Base-by-base conservation (phyloP, 2,888 invertebrate species). In the Folsomia candida region DNA sequence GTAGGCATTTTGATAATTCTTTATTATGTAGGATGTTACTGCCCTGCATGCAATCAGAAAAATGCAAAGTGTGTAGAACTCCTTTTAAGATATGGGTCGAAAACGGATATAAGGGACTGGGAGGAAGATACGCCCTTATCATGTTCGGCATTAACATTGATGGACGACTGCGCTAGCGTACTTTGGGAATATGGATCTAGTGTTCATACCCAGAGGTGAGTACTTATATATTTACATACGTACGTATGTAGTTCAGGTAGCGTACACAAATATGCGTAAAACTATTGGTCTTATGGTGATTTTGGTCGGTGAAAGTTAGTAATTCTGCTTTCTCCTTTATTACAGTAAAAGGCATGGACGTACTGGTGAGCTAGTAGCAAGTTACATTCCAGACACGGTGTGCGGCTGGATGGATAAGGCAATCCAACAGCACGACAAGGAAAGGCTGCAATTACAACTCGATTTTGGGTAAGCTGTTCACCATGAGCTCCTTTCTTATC, bases 61-160 rank as follows among this genome's bases (percentile, higher is more conserved):
- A 62, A 62, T 62, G 28, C 37, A n/a, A 62, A 62, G 20, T 62
- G 62, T 37, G 37, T 37, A n/a, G 37, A 27, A 29, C 37, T 62
- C 3, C 62, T 62, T 29, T n/a, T 62, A 6, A 6, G 20, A 29
- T 18, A 20, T 2, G 62, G 62, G 22, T 28, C 29, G 3, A n/a
- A 4, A n/a, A 14, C 20, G 11, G 62, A 62, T 20, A 22, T 29
- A 6, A 2, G 3, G 4, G 62, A 62, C 24, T 27, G 37, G 29
- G 18, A 25, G 37, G 62, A 29, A 29, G 37, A 62, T 27, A 28
- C 62, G 2, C 37, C 62, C 4, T 62, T 62, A 11, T 28, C 59
- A 11, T 59, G 59, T 20, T 27, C 62, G 3, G 62, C 62, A 6
- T 26, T 62, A 6, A 22, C 29, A 4, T 20, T 62, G 25, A 62